These are phyloP conservation scores for Argyresthia albistria DNA, from an alignment of 2,888 invertebrate species.

Conservation along the genomic window DNA sequence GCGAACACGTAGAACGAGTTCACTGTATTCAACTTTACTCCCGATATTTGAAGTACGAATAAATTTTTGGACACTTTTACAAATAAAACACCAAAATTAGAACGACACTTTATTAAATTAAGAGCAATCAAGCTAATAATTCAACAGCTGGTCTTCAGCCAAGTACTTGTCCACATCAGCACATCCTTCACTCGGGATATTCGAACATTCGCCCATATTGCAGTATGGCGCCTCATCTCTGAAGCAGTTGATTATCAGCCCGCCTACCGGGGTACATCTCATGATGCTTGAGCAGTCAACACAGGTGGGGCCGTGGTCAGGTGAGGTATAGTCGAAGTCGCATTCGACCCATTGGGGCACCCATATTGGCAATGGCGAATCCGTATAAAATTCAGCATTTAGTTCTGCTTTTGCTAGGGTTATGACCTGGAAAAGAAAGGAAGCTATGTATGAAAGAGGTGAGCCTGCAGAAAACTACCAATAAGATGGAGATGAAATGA, in stretches of 20 bases:
- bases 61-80: too few species aligned
- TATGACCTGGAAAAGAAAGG: too few species aligned
- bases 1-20: too few species aligned
- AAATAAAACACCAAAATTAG: too few species aligned
- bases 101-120: too few species aligned
- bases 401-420: too few species aligned
- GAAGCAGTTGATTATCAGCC: constrained; percentile 11
- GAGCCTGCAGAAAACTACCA: too few species aligned
- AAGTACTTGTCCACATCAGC: background rate
- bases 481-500: too few species aligned
- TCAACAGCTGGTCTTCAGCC: background rate
- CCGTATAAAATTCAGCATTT: too few species aligned
- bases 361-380: background rate
- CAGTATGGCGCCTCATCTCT: constrained; percentile 10
- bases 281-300: constrained; percentile 11
- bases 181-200: constrained; percentile 8
- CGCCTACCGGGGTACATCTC: too few species aligned
- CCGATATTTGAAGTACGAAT: too few species aligned
- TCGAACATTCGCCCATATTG: constrained; percentile 9
- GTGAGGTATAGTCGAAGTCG: constrained; percentile 7
- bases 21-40: too few species aligned
- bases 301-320: constrained; percentile 9
- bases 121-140: background rate
- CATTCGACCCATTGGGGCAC: constrained; percentile 12
- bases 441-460: background rate